These are phyloP conservation scores for Ariopsis seemanni DNA, from an alignment of 2,113 vertebrate genomes.

Conservation along the genomic window DNA sequence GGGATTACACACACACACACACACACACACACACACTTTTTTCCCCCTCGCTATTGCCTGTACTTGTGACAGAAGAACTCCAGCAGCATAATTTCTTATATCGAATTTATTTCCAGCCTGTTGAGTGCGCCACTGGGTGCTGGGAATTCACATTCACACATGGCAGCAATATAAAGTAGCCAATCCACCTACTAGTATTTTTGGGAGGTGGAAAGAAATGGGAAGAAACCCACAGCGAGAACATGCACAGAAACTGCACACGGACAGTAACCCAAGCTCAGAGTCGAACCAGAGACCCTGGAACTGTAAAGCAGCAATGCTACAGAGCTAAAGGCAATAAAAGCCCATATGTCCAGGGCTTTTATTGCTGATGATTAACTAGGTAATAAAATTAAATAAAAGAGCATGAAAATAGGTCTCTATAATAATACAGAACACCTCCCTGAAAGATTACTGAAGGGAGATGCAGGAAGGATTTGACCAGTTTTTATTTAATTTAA, in stretches of 20 bases:
- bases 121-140: background rate
- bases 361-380: background rate
- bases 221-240: background rate
- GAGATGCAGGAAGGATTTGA: background rate
- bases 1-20: constrained; percentile 16
- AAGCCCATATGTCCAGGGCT: background rate
- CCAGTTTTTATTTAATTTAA: too few species aligned
- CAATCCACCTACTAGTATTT: background rate
- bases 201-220: background rate
- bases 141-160: background rate
- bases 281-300: background rate
- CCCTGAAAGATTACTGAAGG: background rate
- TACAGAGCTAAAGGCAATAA: background rate
- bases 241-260: background rate
- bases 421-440: background rate
- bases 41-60: background rate
- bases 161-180: constrained; percentile 8
- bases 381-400: background rate
- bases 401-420: background rate
- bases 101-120: constrained; percentile 12
- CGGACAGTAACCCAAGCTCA: background rate
- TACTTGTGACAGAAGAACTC: constrained; percentile 6
- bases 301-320: background rate
- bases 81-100: constrained; percentile 2
- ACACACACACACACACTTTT: too few species aligned